Percentiles rank a stretch among this genome's conserved stretches.
Evolutionary conservation across 2,113 vertebrate species (phyloP).

Genomic region (Passer montanus): DNA sequence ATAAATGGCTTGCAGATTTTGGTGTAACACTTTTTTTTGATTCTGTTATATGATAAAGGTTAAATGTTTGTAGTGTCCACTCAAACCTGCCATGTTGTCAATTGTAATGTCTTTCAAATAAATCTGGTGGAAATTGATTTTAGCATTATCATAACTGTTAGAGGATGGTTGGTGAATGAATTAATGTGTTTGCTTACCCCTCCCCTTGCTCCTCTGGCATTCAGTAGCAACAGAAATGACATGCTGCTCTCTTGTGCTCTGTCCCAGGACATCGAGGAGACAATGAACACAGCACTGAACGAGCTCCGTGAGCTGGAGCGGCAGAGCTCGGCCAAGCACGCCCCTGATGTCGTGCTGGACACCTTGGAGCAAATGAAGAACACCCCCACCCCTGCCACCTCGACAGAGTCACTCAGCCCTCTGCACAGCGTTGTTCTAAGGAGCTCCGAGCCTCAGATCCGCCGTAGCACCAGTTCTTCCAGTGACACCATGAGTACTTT

Average conservation of each 20-base stretch:
- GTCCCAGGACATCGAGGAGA: slow-evolving; percentile 95
- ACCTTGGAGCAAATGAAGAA: slow-evolving; percentile 92
- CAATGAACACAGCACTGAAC: slow-evolving; percentile 96
- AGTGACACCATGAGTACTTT: slow-evolving; percentile 96
- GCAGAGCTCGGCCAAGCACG: slow-evolving; percentile 93
- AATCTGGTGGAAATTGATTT: not conserved
- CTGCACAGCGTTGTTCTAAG: slow-evolving; percentile 82
- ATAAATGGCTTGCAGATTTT: not conserved
- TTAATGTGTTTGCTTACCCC: not conserved
- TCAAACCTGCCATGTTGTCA: not conserved
- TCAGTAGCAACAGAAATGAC: not conserved
- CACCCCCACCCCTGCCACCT: slow-evolving; percentile 76
- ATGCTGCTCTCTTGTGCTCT: not conserved
- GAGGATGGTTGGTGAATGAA: not conserved
- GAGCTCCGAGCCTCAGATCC: slow-evolving; percentile 85
- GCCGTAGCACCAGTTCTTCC: slow-evolving; percentile 91
- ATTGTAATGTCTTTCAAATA: rapidly evolving
- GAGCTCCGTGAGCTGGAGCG: slow-evolving; percentile 95
- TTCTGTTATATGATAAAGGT: not conserved
- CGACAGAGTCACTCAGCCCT: slow-evolving; percentile 88
- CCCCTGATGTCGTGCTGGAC: slow-evolving; percentile 96
- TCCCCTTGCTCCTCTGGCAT: not conserved
- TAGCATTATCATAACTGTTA: not conserved
- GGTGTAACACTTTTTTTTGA: not conserved
- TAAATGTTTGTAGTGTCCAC: not conserved